Conservation (phyloP, 2,888 invertebrate species). For the Leptinotarsa juncta region DNA sequence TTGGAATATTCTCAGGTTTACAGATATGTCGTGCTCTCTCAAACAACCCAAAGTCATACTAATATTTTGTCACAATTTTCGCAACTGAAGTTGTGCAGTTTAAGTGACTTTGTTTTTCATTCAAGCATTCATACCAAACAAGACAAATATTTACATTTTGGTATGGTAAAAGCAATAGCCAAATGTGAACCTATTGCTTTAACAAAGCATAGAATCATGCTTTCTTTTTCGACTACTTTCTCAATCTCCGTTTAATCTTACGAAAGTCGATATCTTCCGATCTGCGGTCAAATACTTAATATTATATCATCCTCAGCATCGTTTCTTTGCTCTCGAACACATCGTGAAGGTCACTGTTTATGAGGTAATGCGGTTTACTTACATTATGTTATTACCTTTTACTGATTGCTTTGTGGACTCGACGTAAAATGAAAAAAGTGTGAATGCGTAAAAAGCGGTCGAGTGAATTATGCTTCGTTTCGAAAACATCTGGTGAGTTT, state of each 20-base stretch:
- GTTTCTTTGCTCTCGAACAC: neutral
- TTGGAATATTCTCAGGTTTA: no score
- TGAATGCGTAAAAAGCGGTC: constrained; percentile 7
- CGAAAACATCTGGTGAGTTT: constrained; percentile 5
- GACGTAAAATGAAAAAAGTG: constrained; percentile 1
- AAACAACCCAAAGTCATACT: no score
- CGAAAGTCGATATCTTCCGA: neutral
- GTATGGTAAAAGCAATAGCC: no score
- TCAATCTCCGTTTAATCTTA: neutral
- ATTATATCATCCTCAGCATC: neutral
- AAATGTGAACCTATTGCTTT: no score
- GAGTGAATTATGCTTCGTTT: constrained; percentile 12
- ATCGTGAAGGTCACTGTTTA: constrained; percentile 7
- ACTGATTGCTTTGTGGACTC: constrained; percentile 11
- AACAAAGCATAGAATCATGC: neutral
- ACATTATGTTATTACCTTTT: constrained; percentile 5
- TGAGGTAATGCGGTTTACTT: constrained; percentile 14
- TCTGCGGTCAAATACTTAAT: constrained; percentile 1
- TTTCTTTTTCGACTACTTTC: neutral
- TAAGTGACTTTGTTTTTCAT: no score
- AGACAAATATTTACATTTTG: no score
- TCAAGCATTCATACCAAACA: no score
- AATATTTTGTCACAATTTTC: no score
- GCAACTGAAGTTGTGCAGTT: no score
- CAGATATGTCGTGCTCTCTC: no score